A percentile compares a stretch with the other conserved stretches of the same genome.
phyloP scores from a whole-genome alignment of 2,888 invertebrate species.

The Oscheius myriophilus region DNA sequence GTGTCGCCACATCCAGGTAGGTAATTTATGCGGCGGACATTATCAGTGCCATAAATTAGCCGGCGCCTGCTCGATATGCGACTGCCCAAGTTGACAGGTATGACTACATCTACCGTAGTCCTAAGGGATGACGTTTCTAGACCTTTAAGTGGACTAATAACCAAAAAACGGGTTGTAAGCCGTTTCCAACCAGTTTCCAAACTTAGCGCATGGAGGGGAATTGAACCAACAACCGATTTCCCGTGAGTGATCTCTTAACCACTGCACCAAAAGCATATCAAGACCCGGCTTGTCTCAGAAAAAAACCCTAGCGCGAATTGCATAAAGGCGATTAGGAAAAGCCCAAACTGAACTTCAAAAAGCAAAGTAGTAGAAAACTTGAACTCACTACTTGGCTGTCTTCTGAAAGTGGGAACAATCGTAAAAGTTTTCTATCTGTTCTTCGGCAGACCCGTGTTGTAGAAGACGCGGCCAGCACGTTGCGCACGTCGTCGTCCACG shows the following conservation, averaged over 20 bases:
- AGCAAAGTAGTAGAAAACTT: neutral
- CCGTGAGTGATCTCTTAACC: neutral
- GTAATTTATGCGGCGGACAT: conserved; percentile 29
- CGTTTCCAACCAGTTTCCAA: too few relatives aligned
- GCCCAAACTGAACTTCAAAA: too few relatives aligned
- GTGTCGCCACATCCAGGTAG: conserved; percentile 6
- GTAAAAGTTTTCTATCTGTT: conserved; percentile 58
- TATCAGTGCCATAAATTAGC: conserved; percentile 27
- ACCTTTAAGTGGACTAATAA: too few relatives aligned
- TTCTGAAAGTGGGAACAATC: conserved; percentile 49
- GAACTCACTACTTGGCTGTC: conserved; percentile 54
- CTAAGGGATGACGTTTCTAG: too few relatives aligned
- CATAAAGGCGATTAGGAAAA: too few relatives aligned
- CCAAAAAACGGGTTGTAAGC: too few relatives aligned
- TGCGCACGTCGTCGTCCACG: conserved; percentile 60
- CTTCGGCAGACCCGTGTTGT: conserved; percentile 43
- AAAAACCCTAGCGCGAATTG: neutral
- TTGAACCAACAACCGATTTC: neutral
- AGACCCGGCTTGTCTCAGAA: too few relatives aligned
- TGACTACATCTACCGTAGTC: too few relatives aligned
- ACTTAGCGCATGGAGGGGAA: too few relatives aligned
- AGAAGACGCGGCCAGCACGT: conserved; percentile 33
- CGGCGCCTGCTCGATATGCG: neutral
- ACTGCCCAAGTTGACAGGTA: too few relatives aligned
- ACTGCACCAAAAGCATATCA: neutral